Base-by-base conservation (phyloP, 2,888 invertebrate species). In the Galeopsomyia nigrocyanea region DNA sequence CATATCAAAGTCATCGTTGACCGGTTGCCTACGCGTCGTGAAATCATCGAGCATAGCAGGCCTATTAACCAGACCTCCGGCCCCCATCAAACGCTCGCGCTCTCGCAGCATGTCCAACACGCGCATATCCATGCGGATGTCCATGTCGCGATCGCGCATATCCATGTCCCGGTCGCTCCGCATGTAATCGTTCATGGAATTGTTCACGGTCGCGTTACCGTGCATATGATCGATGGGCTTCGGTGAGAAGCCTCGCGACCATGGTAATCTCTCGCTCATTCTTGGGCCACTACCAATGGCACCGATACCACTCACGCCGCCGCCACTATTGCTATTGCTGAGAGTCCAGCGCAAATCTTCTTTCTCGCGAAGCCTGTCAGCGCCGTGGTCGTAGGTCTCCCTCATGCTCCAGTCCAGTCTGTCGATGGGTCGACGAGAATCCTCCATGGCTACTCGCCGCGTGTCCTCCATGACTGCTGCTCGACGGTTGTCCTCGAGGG, bases 391-490 rank as follows among this genome's bases (percentile, higher is more conserved):
- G 53, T 76, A 82, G 3, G 79, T 78, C 19, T 85, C 84, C 3
- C 84, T 80, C 58, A 80, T 72, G 61, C 79, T 81, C 85, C 86
- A 86, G 58, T 86, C 85, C 22, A 85, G 57, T 61, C 86, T 82
- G 65, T 85, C 85, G 78, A 39, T 13, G 39, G 39, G 39, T 39
- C 39, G 39, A 7, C 39, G 39, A 39, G 39, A 39, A 3, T 62
- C 56, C 19, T 50, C 50, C 2, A 58, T 31, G 5, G 26, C 13
- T 0, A n/a, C n/a, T 10, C 60, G 71, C 57, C 65, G 26, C 19
- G n/a, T 19, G 1, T 64, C 63, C 22, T 63, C 49, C 50, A 46
- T 3, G 0, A 13, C 17, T n/a, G 19, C 26, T 26, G 19, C 26
- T 26, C 26, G 60, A 17, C 60, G 39, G 3, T 39, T 39, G 5